Base-by-base conservation (phyloP, 2,113 vertebrate species). In the Chelonoidis abingdonii region DNA sequence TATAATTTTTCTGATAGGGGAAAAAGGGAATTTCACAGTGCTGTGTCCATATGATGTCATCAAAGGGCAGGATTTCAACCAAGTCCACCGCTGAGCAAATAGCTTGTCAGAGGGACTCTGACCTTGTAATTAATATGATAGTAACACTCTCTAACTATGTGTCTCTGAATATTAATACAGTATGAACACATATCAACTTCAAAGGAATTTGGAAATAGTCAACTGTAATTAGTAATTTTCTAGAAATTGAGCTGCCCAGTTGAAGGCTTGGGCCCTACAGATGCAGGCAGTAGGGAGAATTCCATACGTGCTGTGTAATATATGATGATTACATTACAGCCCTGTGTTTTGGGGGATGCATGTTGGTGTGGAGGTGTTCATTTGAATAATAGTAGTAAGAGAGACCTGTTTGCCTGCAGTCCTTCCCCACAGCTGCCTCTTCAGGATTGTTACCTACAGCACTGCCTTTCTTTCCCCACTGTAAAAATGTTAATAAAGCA, bases 11-110 rank as follows among this genome's bases (percentile, higher is more conserved):
- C 94, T 91, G 90, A 93, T 62, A 31, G 54, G 86, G 57, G 7
- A 83, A 84, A 59, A 84, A 35, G 57, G 92, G 86, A 96, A 95
- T 95, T 95, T 86, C 91, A 87, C 88, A 96, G 80, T 91, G 83
- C 83, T 95, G 21, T 93, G 83, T 96, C 97, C 86, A 88, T 62
- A 96, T 93, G 72, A 84, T 69, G 65, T 88, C 86, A 29, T 96
- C 83, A 95, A 72, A 72, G n/a, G 17, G 38, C n/a, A 38, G 65
- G 19, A 72, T 72, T 72, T 72, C n/a, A 38, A n/a, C n/a, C 35
- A 72, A 38, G n/a, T 38, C n/a, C n/a, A 22, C 35, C 38, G 16
- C n/a, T 21, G 19, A 72, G 65, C 59, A 72, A 38, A 72, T 38
- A 72, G 22, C 19, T n/a, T 38, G n/a, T 72, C 19, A n/a, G 65